Evolutionary conservation across 2,113 vertebrate genomes (phyloP), one percentile per base, ranked within the genome.

Genomic region (Bothrops jararaca): DNA sequence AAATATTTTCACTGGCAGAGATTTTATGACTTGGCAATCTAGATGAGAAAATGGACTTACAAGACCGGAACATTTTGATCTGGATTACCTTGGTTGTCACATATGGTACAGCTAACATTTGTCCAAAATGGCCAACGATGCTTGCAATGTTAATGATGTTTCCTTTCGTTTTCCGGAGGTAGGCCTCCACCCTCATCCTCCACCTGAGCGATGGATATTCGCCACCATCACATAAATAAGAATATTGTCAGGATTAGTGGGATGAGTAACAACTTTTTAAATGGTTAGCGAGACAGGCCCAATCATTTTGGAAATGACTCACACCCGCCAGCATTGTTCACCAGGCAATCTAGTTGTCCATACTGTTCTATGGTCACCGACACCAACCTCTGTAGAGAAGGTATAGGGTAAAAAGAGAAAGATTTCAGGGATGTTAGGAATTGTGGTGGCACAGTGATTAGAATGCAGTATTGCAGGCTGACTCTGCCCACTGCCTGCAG

Each of bases 241-340:
- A 50, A 50, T 86, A 42, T 8, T 80, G 3, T 80, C 18, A 9
- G 34, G 45, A 26, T 86, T 52, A 86, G 5, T 86, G 24, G 48
- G 12, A 22, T 34, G 13, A 74, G 34, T 22, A n/a, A n/a, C 29
- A 80, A 39, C 74, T 22, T 80, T 80, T 80, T 22, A 80, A 39
- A 42, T 80, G 74, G 74, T 80, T 80, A 80, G 18, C 74, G 22
- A 80, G 74, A 39, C 34, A 80, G 18, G 7, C 7, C 22, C 45
- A 86, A 88, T 22, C 12, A 22, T 42, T 86, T n/a, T 89, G 1
- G 1, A 5, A 85, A 39, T 10, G 26, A 96, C 96, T 98, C 96
- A 99, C 98, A 98, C 95, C 96, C 96, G 34, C 98, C 98, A 0
- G 98, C 98, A 0, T 98, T 98, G 97, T 98, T 98, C 91, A 99